Base-by-base conservation (phyloP, 2,797 vertebrate genomes). In the Clamator glandarius region DNA sequence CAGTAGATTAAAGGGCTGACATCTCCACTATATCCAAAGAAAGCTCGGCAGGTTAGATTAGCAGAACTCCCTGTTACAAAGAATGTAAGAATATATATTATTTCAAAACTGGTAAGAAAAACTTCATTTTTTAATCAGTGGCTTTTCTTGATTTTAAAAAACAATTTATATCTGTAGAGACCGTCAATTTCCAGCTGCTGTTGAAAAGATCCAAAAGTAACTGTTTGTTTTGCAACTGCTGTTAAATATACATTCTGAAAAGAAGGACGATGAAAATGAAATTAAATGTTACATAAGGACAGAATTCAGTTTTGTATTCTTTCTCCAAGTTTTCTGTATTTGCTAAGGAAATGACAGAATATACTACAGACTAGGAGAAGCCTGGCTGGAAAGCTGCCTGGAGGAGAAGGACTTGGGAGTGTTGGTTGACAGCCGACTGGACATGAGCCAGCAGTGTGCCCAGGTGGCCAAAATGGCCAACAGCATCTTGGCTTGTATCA, bases 21-120 rank as follows among this genome's bases (percentile, higher is more conserved):
- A 41, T 99, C 99, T 57, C 99, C 99, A 69, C 98, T 99, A 96
- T 99, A 99, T 70, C 99, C 99, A 80, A 99, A 99, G 97, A 99
- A 99, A 36, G 99, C 99, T 97, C 98, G 97, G 97, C 99, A 99
- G n/a, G 99, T 99, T 96, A 99, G 97, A 98, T 99, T 99, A 97
- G 99, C 97, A 89, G 98, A 98, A 57, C 98, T 97, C 10, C 99
- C 99, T 99, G 98, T 95, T 93, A 90, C 48, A 96, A 75, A 97
- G 35, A 97, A 97, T 33, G 52, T 58, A 95, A 93, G 28, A 93
- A 93, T 96, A 96, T 8, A 63, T 1, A 8, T 91, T 92, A 90
- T 82, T 91, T 89, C 36, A 90, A 94, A 83, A 84, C 57, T 52
- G 51, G 19, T 19, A 39, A 73, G 59, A 89, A 25, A 39, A 17